Evolutionary conservation across 2,888 invertebrate genomes (phyloP).

Genomic region (Cantharis flavilabris): DNA sequence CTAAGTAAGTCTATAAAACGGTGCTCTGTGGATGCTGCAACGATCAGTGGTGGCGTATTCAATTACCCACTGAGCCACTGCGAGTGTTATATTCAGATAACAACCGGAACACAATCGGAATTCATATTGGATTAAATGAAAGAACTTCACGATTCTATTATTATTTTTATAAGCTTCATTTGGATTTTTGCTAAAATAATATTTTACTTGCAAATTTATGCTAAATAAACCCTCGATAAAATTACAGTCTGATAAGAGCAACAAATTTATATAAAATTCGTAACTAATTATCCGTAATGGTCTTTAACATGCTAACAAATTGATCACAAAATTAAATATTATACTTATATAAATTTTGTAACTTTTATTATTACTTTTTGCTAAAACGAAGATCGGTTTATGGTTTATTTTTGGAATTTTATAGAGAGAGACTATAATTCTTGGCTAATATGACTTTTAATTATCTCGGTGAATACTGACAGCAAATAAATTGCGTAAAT

Average conservation of each 20-base stretch:
- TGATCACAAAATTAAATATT: neutral
- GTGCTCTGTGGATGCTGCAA: slow-evolving; percentile 40
- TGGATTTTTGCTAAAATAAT: neutral
- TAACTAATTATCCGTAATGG: neutral
- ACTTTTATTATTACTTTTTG: neutral
- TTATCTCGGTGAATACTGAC: slow-evolving; percentile 41
- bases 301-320: neutral
- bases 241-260: neutral
- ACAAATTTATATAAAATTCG: neutral
- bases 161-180: neutral
- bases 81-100: slow-evolving; percentile 48
- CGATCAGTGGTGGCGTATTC: slow-evolving; percentile 46
- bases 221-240: neutral
- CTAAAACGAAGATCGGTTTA: neutral
- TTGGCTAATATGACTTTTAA: slow-evolving; percentile 52
- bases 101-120: slow-evolving; percentile 50
- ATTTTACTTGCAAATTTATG: neutral
- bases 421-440: slow-evolving; percentile 46
- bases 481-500: slow-evolving; percentile 38
- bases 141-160: slow-evolving; percentile 10
- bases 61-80: slow-evolving; percentile 44
- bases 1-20: slow-evolving; percentile 48
- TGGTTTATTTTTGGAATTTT: neutral
- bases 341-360: neutral
- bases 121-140: slow-evolving; percentile 36